Base-by-base conservation (phyloP, 2,113 vertebrate genomes). In the Corvus moneduloides region DNA sequence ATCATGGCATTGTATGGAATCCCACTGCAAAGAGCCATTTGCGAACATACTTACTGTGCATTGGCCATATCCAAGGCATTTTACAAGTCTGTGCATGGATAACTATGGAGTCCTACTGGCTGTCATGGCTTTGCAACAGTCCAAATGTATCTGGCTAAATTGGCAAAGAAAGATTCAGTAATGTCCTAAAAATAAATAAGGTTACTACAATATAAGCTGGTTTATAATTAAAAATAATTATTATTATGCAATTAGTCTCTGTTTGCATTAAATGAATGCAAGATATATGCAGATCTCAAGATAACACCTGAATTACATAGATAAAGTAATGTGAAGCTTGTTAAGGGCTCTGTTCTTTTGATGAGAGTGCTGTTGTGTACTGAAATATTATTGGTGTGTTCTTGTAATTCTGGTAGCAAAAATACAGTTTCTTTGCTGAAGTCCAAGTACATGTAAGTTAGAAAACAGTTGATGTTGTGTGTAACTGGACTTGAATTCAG, bases 151-250 rank as follows among this genome's bases (percentile, higher is more conserved):
- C 28, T 14, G 1, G 46, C 24, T 92, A 39, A 94, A 77, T 89
- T 68, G 74, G 35, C 3, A 2, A 83, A 75, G 12, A 59, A 48
- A 95, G 9, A 19, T 69, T 84, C 94, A 89, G n/a, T 71, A 84
- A 59, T 19, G 56, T n/a, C 59, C 90, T 94, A 79, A 96, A 95
- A 92, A 87, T 37, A 83, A 96, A 67, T 85, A 64, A 96, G 39
- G 61, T 18, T 80, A n/a, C 78, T 90, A 86, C 1, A 28, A 13
- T 24, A 37, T 76, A 91, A 94, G 54, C 41, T 87, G 19, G 24
- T 90, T 92, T 95, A 90, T 91, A 82, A 96, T 93, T 64, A 91
- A 94, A 97, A 97, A 92, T 91, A 92, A 92, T 94, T 93, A 74
- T 56, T 93, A 43, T 64, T 54, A 76, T 46, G 62, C 73, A 96